Conservation (phyloP, 2,888 invertebrate species). For the Harpalus rufipes region DNA sequence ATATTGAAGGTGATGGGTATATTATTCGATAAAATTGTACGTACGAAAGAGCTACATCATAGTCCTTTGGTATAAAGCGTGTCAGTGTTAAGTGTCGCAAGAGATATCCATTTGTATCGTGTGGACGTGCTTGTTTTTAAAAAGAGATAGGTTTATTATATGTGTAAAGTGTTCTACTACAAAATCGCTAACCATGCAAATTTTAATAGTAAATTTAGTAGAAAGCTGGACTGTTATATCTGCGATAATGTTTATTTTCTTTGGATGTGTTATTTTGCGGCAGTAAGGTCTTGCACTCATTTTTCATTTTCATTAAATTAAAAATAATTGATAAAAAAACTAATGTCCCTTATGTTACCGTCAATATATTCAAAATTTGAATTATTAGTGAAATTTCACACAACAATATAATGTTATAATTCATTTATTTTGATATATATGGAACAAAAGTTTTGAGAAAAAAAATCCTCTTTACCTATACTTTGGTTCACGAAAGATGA, state of each 20-base stretch:
- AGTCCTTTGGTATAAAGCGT: slow-evolving; percentile 61
- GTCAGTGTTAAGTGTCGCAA: slow-evolving; percentile 58
- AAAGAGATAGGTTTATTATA: slow-evolving; percentile 45
- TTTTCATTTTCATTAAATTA: too few relatives aligned
- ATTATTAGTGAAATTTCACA: too few relatives aligned
- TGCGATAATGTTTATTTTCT: slow-evolving; percentile 2
- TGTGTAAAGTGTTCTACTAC: slow-evolving; percentile 33
- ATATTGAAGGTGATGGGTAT: neutral
- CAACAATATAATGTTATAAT: too few relatives aligned
- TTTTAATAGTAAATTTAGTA: slow-evolving; percentile 6
- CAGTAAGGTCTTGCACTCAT: too few relatives aligned
- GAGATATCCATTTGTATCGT: slow-evolving; percentile 53
- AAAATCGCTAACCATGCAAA: slow-evolving; percentile 4
- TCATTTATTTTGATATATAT: too few relatives aligned
- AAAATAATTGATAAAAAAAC: too few relatives aligned
- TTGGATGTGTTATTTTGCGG: too few relatives aligned
- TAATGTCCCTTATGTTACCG: too few relatives aligned
- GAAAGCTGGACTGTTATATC: slow-evolving; percentile 9
- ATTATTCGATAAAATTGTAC: slow-evolving; percentile 39
- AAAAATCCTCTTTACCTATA: too few relatives aligned
- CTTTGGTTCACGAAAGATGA: too few relatives aligned
- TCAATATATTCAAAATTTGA: too few relatives aligned
- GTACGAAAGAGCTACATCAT: slow-evolving; percentile 61
- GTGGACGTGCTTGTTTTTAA: slow-evolving; percentile 60
- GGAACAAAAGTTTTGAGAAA: too few relatives aligned